These are phyloP conservation scores for Patella pellucida DNA, from an alignment of 2,888 invertebrate species.

Conservation along the genomic window DNA sequence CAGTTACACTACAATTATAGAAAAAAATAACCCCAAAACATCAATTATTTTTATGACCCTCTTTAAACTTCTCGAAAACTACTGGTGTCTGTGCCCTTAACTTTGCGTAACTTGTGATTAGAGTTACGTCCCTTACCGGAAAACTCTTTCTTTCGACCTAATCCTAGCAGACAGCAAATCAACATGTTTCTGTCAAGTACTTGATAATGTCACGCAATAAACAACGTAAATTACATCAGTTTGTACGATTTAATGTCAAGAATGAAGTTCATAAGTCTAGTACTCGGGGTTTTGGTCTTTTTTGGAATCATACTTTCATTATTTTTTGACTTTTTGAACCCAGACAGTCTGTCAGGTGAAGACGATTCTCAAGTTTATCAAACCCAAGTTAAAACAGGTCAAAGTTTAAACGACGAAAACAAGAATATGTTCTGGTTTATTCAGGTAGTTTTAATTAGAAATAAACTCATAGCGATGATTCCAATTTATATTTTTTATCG, in stretches of 20 bases:
- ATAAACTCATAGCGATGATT: neutral
- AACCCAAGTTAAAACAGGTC: neutral
- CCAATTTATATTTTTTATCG: neutral
- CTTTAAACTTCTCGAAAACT: too few relatives aligned
- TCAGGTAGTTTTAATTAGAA: conserved; percentile 39
- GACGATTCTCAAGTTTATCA: neutral
- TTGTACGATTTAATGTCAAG: neutral
- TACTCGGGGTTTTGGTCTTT: neutral
- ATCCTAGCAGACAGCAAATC: too few relatives aligned
- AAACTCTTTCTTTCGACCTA: too few relatives aligned
- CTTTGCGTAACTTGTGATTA: too few relatives aligned
- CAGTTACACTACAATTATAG: too few relatives aligned
- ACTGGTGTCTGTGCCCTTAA: too few relatives aligned
- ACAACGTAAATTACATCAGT: neutral
- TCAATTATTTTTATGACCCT: too few relatives aligned
- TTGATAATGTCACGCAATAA: neutral
- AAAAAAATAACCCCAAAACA: too few relatives aligned
- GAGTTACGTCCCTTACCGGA: too few relatives aligned
- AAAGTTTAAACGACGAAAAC: neutral
- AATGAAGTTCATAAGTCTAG: neutral
- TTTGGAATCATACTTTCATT: neutral
- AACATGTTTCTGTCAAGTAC: too few relatives aligned
- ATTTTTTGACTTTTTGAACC: neutral
- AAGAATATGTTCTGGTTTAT: conserved; percentile 53
- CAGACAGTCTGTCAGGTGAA: neutral